Conservation (phyloP, 2,113 vertebrate species). For the Nematolebias whitei region DNA sequence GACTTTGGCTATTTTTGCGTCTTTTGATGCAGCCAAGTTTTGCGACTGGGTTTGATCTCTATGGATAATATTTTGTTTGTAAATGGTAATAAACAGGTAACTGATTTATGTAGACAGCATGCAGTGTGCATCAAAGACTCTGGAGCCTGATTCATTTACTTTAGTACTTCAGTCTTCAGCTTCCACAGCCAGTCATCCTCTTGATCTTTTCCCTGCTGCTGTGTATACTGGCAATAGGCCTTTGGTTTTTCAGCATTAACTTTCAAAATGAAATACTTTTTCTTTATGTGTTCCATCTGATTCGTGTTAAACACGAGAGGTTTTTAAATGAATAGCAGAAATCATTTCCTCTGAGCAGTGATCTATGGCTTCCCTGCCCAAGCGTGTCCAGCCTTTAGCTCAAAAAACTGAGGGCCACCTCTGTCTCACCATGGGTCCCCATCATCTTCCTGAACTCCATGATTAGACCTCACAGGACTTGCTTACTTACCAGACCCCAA, state of each 20-base stretch:
- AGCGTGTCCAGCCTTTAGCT: constrained; percentile 26
- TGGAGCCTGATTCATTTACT: constrained; percentile 39
- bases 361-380: background rate
- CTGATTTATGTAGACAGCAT: no score
- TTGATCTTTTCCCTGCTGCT: constrained; percentile 33
- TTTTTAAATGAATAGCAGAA: constrained; percentile 9
- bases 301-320: constrained; percentile 19
- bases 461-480: constrained; percentile 58
- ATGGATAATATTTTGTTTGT: no score
- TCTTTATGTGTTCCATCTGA: constrained; percentile 44
- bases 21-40: no score
- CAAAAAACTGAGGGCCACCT: constrained; percentile 21
- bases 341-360: constrained; percentile 1
- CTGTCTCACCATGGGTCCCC: constrained; percentile 39
- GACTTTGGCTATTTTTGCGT: no score
- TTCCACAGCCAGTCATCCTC: constrained; percentile 35
- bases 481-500: constrained; percentile 47
- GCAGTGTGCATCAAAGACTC: background rate
- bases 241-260: constrained; percentile 31
- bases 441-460: constrained; percentile 42
- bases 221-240: constrained; percentile 22
- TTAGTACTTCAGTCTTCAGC: constrained; percentile 19
- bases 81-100: no score
- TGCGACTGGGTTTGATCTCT: no score
- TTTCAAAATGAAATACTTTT: constrained; percentile 34